Conservation (phyloP, 2,113 vertebrate genomes). For the Nycticryphes semicollaris region DNA sequence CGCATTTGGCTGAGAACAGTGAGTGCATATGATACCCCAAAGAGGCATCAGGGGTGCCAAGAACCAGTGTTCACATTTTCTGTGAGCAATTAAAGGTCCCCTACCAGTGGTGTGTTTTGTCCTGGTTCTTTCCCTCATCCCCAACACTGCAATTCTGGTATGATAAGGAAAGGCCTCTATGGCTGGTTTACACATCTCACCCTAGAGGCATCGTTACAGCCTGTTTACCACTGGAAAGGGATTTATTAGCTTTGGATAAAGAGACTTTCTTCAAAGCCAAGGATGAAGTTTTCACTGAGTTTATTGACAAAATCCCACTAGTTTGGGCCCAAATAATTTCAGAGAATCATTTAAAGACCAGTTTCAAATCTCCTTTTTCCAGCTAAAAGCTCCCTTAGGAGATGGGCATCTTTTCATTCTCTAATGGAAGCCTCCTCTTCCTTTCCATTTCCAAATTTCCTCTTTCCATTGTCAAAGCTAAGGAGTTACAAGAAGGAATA, state of each 20-base stretch:
- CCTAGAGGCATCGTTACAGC: neutral
- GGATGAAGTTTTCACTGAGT: neutral
- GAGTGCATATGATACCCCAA: accelerated
- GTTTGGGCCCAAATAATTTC: neutral
- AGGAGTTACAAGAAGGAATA: neutral
- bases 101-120: neutral
- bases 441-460: neutral
- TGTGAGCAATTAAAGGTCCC: neutral
- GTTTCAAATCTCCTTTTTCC: neutral
- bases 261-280: neutral
- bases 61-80: neutral
- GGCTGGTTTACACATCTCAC: neutral
- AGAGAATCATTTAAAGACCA: neutral
- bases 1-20: neutral
- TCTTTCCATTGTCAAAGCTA: neutral
- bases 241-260: neutral
- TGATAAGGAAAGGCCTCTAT: neutral
- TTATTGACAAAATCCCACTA: neutral
- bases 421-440: neutral
- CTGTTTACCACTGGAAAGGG: neutral
- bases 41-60: neutral
- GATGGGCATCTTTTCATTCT: neutral
- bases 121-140: accelerated
- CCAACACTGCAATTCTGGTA: neutral
- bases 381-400: neutral